phyloP scores from a whole-genome alignment of 2,113 vertebrate species.

The Geococcyx californianus region DNA sequence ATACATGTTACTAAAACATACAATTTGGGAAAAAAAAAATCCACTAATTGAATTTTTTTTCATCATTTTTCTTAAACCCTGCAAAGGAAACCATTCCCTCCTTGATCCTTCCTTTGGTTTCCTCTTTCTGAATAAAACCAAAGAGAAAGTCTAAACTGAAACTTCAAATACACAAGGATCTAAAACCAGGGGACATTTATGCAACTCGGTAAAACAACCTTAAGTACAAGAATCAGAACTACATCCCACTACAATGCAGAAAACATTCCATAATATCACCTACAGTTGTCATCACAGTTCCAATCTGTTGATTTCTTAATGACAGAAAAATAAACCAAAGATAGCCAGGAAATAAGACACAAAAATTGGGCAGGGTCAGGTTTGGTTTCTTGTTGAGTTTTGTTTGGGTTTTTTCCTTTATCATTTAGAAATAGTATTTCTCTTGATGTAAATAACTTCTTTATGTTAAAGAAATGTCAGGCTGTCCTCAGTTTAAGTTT shows the following conservation, averaged over 20 bases:
- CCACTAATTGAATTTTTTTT: not conserved
- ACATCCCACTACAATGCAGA: not conserved
- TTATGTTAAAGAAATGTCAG: not conserved
- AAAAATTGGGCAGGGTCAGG: not conserved
- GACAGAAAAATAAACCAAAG: not conserved
- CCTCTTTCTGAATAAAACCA: not conserved
- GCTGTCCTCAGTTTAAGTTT: not conserved
- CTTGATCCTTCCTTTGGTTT: not conserved
- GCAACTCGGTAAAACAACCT: not conserved
- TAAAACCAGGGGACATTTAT: not conserved
- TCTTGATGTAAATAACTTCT: not conserved
- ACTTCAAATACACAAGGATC: not conserved
- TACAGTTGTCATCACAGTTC: not conserved
- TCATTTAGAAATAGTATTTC: not conserved
- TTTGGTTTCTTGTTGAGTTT: not conserved
- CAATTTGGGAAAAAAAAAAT: accelerated
- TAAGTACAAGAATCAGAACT: not conserved
- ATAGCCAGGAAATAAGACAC: not conserved
- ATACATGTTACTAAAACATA: not conserved
- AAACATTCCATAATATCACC: not conserved
- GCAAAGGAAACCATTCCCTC: not conserved
- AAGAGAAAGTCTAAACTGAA: not conserved
- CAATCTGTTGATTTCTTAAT: not conserved
- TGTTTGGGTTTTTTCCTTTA: accelerated
- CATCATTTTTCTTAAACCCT: not conserved